Base-by-base conservation (phyloP, 2,797 vertebrate species). In the Sebastes vulpes region DNA sequence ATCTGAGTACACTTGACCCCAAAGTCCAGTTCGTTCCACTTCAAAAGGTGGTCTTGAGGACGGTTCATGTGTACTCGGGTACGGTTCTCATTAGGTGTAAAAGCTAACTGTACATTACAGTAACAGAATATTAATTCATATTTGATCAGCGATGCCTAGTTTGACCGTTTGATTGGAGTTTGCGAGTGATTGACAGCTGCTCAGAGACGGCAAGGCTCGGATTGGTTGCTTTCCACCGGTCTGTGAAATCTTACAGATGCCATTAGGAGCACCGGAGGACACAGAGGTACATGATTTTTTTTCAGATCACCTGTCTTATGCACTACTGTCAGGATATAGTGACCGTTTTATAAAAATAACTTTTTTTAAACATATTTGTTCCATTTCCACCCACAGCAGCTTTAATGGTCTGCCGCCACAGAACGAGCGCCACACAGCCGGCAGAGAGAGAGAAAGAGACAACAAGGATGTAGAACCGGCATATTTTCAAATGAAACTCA, bases 401-500 rank as follows among this genome's bases (percentile, higher is more conserved):
- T 42, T 42, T 42, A 42, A 2, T 42, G 38, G 6, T 42, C 14
- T 42, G 14, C 16, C 1, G 42, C 16, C 16, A 1, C 3, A 46
- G 42, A 46, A 46, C 42, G 16, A 46, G 16, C 2, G 42, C 42
- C 16, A 18, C 42, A 4, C 3, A 46, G 42, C 6, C 0, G 42
- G 42, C 6, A 46, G 16, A 46, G 42, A 46, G 38, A 16, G 14
- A 42, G 4, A 11, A 9, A 32, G 42, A 46, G 42, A 46, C 42
- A 46, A 46, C 16, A 1, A 46, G 42, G 42, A 18, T 46, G 42
- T 18, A 46, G 42, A 48, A n/a, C 42, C 0, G 16, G 3, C 38
- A 48, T 48, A 48, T 48, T 48, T 18, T 48, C 42, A 48, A 2
- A 4, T 48, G 0, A 48, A n/a, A 48, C 38, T 48, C 16, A 0